These are phyloP conservation scores for Cynaeus angustus DNA, from an alignment of 2,888 invertebrate species.

Conservation along the genomic window DNA sequence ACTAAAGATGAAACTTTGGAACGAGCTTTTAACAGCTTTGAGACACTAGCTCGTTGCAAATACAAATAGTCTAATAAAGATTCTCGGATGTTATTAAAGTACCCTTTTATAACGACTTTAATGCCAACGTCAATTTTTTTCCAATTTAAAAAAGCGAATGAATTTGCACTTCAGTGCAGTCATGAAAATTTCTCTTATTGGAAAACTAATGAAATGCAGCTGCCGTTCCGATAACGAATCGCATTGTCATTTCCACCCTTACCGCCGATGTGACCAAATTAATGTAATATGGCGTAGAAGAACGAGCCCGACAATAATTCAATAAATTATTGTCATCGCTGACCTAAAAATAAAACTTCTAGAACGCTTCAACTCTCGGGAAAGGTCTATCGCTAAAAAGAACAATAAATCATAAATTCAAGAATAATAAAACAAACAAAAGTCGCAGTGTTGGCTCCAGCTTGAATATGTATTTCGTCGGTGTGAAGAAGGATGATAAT, in stretches of 20 bases:
- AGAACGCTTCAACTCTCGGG: conserved; percentile 13
- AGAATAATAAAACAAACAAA: conserved; percentile 37
- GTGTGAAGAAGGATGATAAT: conserved; percentile 23
- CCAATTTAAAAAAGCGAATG: conserved; percentile 1
- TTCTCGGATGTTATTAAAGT: neutral
- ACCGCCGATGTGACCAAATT: conserved; percentile 28
- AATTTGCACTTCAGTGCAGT: conserved; percentile 8
- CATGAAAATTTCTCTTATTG: conserved; percentile 10
- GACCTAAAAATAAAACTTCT: conserved; percentile 38
- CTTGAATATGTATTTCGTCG: conserved; percentile 25
- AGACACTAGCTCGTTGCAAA: neutral
- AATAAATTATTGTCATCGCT: conserved; percentile 44
- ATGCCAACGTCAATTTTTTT: conserved; percentile 2
- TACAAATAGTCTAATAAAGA: conserved; percentile 2
- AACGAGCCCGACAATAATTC: conserved; percentile 36
- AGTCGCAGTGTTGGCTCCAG: conserved; percentile 6
- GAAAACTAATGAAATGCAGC: conserved; percentile 35
- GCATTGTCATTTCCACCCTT: conserved; percentile 30
- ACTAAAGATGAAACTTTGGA: too few relatives aligned
- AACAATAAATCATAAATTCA: conserved; percentile 35
- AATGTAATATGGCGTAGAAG: conserved; percentile 34
- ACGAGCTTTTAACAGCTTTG: neutral
- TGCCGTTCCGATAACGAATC: conserved; percentile 25
- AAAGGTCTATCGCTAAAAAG: conserved; percentile 14
- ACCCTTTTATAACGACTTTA: neutral